Percentiles rank a stretch among this genome's conserved stretches.
Conservation (phyloP, 1,140 invertebrate genomes). For the Idris sp. region DNA sequence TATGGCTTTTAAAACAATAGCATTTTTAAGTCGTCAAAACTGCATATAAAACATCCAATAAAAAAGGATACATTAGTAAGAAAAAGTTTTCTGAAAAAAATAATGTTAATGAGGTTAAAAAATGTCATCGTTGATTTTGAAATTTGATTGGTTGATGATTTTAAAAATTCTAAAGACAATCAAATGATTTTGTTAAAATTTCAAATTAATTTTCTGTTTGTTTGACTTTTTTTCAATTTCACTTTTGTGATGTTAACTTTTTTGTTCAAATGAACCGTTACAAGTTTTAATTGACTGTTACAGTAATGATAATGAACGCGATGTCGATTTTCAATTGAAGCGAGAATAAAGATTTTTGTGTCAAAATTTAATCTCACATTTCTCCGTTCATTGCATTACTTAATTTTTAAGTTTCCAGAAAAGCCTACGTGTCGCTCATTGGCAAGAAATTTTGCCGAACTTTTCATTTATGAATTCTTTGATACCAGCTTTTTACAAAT, state of each 20-base stretch:
- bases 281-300: slow-evolving; percentile 24
- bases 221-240: too few species aligned
- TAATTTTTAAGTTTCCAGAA: background rate
- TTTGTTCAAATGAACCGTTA: too few species aligned
- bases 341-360: slow-evolving; percentile 3
- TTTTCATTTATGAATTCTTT: slow-evolving; percentile 28
- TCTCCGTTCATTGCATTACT: background rate
- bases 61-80: too few species aligned
- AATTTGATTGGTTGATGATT: too few species aligned
- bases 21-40: slow-evolving; percentile 51
- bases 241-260: too few species aligned
- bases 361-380: slow-evolving; percentile 5
- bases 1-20: slow-evolving; percentile 42
- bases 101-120: too few species aligned
- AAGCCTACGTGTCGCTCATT: slow-evolving; percentile 1
- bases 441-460: slow-evolving; percentile 10
- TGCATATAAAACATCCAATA: too few species aligned
- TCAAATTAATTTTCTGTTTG: too few species aligned
- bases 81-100: slow-evolving; percentile 11
- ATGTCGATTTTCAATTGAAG: slow-evolving; percentile 3
- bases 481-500: slow-evolving; percentile 6
- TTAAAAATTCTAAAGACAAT: too few species aligned
- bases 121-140: too few species aligned
- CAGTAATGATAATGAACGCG: slow-evolving; percentile 8
- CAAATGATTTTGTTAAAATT: too few species aligned